Evolutionary conservation across 2,113 vertebrate species (phyloP).

Genomic region (Vidua macroura): DNA sequence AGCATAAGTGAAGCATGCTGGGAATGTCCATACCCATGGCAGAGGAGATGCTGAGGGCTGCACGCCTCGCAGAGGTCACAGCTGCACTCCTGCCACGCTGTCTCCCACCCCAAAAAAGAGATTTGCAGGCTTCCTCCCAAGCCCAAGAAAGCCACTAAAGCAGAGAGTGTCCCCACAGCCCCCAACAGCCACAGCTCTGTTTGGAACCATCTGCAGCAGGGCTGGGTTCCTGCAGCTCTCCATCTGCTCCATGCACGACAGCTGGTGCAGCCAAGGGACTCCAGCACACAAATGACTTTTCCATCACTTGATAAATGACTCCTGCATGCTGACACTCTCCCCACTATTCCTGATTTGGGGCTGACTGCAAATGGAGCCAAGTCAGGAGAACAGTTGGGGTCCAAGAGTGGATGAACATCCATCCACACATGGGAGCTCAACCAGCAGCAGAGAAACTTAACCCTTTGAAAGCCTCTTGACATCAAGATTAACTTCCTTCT

Average conservation of each 20-base stretch:
- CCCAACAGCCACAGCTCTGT: neutral
- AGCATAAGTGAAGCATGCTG: rapidly evolving
- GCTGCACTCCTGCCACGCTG: neutral
- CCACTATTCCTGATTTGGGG: neutral
- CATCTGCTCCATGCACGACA: neutral
- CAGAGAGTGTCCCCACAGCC: neutral
- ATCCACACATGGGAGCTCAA: neutral
- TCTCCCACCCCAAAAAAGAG: neutral
- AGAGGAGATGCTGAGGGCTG: neutral
- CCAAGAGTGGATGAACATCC: neutral
- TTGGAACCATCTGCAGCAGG: neutral
- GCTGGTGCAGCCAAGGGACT: conserved; percentile 18
- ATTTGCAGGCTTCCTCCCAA: neutral
- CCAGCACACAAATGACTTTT: neutral
- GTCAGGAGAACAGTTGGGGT: neutral
- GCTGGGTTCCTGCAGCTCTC: conserved; percentile 10
- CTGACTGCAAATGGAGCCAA: neutral
- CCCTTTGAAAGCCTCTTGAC: neutral
- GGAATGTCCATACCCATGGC: neutral
- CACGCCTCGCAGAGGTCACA: rapidly evolving
- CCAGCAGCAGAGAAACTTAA: neutral
- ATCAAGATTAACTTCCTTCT: neutral
- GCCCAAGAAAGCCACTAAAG: neutral
- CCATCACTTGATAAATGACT: neutral
- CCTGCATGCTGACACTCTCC: neutral